Evolutionary conservation across 2,113 vertebrate species (phyloP).

Genomic region (Tursiops truncatus): DNA sequence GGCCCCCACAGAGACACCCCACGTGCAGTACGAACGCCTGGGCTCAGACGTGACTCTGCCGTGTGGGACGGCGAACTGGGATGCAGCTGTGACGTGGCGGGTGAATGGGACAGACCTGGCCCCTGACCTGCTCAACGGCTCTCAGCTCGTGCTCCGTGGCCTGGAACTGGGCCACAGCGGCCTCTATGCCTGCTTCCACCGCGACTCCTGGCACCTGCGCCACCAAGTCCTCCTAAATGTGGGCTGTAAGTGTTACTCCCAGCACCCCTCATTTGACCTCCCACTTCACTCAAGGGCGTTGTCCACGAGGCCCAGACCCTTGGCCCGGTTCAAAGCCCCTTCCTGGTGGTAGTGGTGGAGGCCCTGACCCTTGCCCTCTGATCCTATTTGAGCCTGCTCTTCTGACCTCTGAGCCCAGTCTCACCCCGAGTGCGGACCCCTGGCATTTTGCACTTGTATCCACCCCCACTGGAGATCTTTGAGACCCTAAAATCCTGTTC

Average conservation of each 20-base stretch:
- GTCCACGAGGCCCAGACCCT: neutral
- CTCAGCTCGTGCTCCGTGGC: constrained; percentile 87
- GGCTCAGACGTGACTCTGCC: constrained; percentile 93
- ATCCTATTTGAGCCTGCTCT: neutral
- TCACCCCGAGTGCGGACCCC: neutral
- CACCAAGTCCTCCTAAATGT: constrained; percentile 92
- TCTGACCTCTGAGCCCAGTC: neutral
- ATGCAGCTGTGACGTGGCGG: constrained; percentile 93
- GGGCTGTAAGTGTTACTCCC: constrained; percentile 90
- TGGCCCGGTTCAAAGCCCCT: neutral
- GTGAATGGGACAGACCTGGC: constrained; percentile 94
- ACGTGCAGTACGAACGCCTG: constrained; percentile 91
- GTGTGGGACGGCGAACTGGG: constrained; percentile 92
- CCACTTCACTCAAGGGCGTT: neutral
- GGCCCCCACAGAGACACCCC: constrained; percentile 83
- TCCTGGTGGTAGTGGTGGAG: neutral
- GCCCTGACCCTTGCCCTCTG: neutral
- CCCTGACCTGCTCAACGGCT: constrained; percentile 87
- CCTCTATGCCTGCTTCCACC: constrained; percentile 96
- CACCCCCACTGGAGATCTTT: neutral
- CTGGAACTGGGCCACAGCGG: constrained; percentile 90
- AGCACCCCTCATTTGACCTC: neutral
- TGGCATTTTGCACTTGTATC: neutral
- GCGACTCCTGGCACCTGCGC: constrained; percentile 91
- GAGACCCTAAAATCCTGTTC: neutral